Conservation (phyloP, 2,113 vertebrate species). For the Chlorodrepanis virens region DNA sequence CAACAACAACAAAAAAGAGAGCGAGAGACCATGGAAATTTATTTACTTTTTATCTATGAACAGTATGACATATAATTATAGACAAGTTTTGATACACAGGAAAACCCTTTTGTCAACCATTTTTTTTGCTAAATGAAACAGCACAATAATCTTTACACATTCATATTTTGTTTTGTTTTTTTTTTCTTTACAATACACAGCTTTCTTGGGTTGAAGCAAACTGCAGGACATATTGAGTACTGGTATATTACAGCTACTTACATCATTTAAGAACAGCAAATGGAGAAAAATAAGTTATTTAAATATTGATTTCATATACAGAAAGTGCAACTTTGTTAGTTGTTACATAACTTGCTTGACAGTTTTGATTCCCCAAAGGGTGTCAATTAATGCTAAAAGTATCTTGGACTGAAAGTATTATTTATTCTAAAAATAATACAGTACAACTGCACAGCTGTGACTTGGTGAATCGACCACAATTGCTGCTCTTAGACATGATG, state of each 20-base stretch:
- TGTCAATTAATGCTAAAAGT: constrained; percentile 70
- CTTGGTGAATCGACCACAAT: constrained; percentile 71
- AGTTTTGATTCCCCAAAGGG: constrained; percentile 67
- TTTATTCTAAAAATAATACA: constrained; percentile 67
- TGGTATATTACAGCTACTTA: constrained; percentile 99
- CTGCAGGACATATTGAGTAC: constrained; percentile 88
- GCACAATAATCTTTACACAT: constrained; percentile 94
- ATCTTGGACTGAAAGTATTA: constrained; percentile 67
- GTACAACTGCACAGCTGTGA: constrained; percentile 67
- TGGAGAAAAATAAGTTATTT: constrained; percentile 99
- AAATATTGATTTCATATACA: constrained; percentile 99
- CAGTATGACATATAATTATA: constrained; percentile 94
- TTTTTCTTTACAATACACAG: constrained; percentile 90
- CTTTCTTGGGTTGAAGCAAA: constrained; percentile 86
- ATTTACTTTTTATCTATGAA: constrained; percentile 79
- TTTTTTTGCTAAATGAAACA: constrained; percentile 90
- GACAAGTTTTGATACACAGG: constrained; percentile 93
- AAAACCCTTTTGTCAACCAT: constrained; percentile 89
- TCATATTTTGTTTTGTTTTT: constrained; percentile 62
- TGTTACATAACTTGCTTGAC: constrained; percentile 88
- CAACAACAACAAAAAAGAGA: neutral
- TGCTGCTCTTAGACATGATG: constrained; percentile 59
- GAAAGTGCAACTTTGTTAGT: constrained; percentile 96
- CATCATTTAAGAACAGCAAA: constrained; percentile 90
- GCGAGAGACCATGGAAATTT: constrained; percentile 73